Evolutionary conservation across 2,113 vertebrate genomes (phyloP).

Genomic region (Lepidothrix coronata): DNA sequence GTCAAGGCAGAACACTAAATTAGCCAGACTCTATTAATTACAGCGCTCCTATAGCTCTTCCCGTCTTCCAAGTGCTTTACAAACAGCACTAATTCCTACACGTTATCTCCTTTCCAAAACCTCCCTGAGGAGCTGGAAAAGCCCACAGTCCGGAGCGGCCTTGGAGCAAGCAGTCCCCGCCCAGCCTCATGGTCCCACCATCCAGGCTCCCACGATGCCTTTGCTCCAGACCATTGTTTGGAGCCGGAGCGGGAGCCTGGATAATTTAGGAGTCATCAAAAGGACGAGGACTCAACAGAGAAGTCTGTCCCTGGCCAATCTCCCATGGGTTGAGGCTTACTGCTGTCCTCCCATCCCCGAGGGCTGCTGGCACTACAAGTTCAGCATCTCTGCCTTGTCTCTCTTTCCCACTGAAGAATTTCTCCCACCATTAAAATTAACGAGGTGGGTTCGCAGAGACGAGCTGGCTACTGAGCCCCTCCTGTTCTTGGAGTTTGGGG

Average conservation of each 20-base stretch:
- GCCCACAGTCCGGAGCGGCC: not conserved
- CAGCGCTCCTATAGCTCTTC: conserved; percentile 36
- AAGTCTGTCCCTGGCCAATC: not conserved
- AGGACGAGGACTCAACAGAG: not conserved
- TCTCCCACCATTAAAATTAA: conserved; percentile 72
- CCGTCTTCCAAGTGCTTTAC: conserved; percentile 32
- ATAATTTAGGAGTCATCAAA: conserved; percentile 17
- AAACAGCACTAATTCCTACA: conserved; percentile 30
- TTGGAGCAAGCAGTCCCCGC: not conserved
- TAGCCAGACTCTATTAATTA: conserved; percentile 59
- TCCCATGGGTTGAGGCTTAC: not conserved
- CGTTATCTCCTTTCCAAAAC: conserved; percentile 16
- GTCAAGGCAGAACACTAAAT: conserved; percentile 39
- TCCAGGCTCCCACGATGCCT: not conserved
- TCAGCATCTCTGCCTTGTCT: not conserved
- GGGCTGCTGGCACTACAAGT: not conserved
- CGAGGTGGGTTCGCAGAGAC: conserved; percentile 51
- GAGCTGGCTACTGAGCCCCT: not conserved
- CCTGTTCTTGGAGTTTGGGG: conserved; percentile 40
- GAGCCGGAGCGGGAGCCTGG: not conserved
- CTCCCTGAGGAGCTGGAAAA: conserved; percentile 9
- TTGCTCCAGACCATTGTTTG: conserved; percentile 7
- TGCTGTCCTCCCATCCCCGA: not conserved
- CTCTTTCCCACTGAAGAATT: conserved; percentile 7
- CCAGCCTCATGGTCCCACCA: not conserved